Percentiles rank a stretch among this genome's conserved stretches.
These are phyloP conservation scores for Pachydiplax longipennis DNA, from an alignment of 2,888 invertebrate genomes.

Conservation along the genomic window DNA sequence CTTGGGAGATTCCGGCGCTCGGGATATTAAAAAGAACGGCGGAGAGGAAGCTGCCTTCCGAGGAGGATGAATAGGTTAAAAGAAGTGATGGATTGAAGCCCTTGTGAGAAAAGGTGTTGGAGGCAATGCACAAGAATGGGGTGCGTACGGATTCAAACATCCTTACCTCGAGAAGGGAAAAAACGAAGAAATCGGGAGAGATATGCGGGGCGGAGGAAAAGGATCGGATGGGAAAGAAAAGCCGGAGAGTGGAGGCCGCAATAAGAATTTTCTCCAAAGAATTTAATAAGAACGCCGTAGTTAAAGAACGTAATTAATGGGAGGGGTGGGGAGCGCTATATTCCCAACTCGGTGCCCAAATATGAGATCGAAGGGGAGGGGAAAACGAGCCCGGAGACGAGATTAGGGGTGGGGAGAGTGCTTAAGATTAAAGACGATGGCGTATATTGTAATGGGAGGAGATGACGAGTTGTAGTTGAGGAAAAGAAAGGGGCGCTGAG, in stretches of 20 bases:
- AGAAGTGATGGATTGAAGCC: conserved; percentile 36
- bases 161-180: not conserved
- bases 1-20: not conserved
- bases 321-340: conserved; percentile 8
- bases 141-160: conserved; percentile 23
- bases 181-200: not conserved
- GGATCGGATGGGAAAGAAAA: not conserved
- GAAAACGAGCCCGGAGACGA: conserved; percentile 3
- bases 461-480: conserved; percentile 11
- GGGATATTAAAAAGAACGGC: not conserved
- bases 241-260: conserved; percentile 2
- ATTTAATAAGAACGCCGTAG: conserved; percentile 46
- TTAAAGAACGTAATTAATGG: conserved; percentile 47
- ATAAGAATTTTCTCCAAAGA: conserved; percentile 46
- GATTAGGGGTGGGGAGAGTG: not conserved
- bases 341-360: conserved; percentile 29
- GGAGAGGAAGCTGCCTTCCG: not conserved
- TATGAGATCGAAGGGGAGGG: not conserved
- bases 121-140: not conserved
- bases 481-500: not conserved
- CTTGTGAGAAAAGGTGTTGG: not conserved
- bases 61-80: not conserved
- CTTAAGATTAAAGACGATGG: conserved; percentile 42
- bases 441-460: conserved; percentile 40
- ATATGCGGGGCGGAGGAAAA: not conserved